Evolutionary conservation across 2,888 invertebrate species (phyloP).

Genomic region (Mellilla xanthometata): DNA sequence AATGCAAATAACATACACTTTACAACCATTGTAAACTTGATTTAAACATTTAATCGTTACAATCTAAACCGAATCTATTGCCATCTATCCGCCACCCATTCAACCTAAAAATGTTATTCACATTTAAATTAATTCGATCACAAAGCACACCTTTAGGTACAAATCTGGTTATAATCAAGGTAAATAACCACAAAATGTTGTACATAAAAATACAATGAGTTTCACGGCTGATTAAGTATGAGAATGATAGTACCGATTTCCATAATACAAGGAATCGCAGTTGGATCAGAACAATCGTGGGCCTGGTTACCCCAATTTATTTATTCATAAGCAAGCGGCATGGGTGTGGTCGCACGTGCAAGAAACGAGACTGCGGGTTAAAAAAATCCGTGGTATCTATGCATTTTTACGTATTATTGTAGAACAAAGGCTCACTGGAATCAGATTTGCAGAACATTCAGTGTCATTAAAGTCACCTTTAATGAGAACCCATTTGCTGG

Average conservation of each 20-base stretch:
- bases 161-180: constrained; percentile 10
- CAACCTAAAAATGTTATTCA: constrained; percentile 15
- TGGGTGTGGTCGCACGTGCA: constrained; percentile 34
- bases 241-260: constrained; percentile 32
- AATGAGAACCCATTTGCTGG: too few relatives aligned
- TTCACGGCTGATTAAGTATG: constrained; percentile 34
- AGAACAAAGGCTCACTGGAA: too few relatives aligned
- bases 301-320: constrained; percentile 31
- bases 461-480: too few relatives aligned
- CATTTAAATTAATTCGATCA: constrained; percentile 21
- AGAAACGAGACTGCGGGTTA: constrained; percentile 31
- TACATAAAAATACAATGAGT: constrained; percentile 23
- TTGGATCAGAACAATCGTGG: constrained; percentile 30
- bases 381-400: constrained; percentile 23
- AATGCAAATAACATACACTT: too few relatives aligned
- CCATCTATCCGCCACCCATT: not conserved
- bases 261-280: constrained; percentile 33
- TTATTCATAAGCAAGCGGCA: constrained; percentile 33
- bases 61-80: too few relatives aligned
- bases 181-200: constrained; percentile 18
- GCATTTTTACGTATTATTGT: too few relatives aligned
- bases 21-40: too few relatives aligned
- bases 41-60: too few relatives aligned
- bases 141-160: constrained; percentile 14
- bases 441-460: too few relatives aligned